Conservation (phyloP, 2,888 invertebrate species). For the Daptonema setosum region DNA sequence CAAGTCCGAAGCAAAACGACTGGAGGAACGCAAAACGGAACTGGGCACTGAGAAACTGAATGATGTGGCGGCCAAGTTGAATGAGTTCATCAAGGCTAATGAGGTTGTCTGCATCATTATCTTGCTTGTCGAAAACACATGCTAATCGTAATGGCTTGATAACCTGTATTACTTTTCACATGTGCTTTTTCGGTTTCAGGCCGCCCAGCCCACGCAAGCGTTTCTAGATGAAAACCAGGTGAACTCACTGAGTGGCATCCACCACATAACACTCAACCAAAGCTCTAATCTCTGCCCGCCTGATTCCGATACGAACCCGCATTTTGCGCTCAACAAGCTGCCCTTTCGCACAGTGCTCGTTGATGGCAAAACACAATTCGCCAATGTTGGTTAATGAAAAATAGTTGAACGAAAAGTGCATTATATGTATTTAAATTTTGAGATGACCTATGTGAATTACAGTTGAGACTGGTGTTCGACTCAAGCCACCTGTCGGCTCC, state of each 20-base stretch:
- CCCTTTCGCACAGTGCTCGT: background rate
- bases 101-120: no score
- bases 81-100: no score
- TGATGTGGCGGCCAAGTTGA: no score
- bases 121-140: no score
- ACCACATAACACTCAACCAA: constrained; percentile 19
- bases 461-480: background rate
- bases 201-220: constrained; percentile 44
- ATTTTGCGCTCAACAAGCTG: background rate
- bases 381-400: background rate
- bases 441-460: background rate
- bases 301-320: background rate
- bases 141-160: no score
- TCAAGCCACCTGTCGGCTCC: background rate
- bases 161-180: no score
- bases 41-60: constrained; percentile 49
- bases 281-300: background rate
- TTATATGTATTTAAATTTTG: background rate
- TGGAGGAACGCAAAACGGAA: constrained; percentile 42
- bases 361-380: background rate
- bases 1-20: constrained; percentile 47
- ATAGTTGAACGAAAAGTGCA: no score
- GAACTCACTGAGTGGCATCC: constrained; percentile 48
- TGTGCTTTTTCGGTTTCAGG: no score
- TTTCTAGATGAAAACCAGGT: constrained; percentile 52